Conservation (phyloP, 2,113 vertebrate genomes). For the Rhinoderma darwinii region DNA sequence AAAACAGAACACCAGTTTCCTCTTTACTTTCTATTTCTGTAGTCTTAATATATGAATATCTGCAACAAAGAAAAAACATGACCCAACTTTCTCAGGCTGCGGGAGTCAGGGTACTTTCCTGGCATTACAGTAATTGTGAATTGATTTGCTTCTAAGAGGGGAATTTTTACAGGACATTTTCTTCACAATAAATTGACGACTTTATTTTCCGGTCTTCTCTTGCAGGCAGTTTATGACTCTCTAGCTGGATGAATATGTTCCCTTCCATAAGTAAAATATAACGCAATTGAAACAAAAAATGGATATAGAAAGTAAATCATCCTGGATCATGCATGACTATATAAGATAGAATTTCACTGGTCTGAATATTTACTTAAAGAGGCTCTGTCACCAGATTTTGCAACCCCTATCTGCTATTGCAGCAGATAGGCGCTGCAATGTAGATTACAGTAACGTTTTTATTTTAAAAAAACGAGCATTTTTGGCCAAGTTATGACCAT, state of each 20-base stretch:
- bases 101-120: background rate
- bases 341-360: too few species aligned
- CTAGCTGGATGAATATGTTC: background rate
- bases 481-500: too few species aligned
- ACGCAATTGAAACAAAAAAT: background rate
- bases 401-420: too few species aligned
- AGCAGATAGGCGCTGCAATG: too few species aligned
- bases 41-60: background rate
- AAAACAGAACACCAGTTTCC: background rate
- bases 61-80: slow-evolving; percentile 5
- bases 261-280: background rate
- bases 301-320: background rate
- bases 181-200: slow-evolving; percentile 11
- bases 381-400: too few species aligned
- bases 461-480: too few species aligned
- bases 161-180: slow-evolving; percentile 11
- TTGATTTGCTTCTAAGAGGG: slow-evolving; percentile 29
- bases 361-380: too few species aligned
- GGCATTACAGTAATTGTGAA: slow-evolving; percentile 16
- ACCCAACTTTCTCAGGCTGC: background rate
- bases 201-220: slow-evolving; percentile 13
- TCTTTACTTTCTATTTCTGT: background rate
- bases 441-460: too few species aligned
- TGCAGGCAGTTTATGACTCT: slow-evolving; percentile 3
- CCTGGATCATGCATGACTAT: too few species aligned